Conservation (phyloP, 2,888 invertebrate species). For the Erebia palarica region DNA sequence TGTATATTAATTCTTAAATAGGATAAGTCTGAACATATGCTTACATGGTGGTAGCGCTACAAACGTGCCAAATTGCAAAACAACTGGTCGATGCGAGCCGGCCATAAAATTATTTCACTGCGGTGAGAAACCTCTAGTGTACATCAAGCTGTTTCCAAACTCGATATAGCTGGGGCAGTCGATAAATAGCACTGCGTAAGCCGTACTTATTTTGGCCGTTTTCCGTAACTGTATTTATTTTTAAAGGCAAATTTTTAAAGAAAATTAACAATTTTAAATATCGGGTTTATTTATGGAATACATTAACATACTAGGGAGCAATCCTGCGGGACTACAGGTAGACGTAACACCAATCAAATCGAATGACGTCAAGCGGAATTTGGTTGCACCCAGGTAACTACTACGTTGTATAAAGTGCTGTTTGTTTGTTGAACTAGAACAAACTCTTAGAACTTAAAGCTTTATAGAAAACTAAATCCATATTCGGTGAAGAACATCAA, state of each 20-base stretch:
- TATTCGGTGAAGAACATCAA: constrained; percentile 3
- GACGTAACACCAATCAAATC: too few relatives aligned
- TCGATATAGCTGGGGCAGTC: constrained; percentile 24
- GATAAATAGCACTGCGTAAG: constrained; percentile 8
- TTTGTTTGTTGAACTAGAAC: background rate
- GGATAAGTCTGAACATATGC: constrained; percentile 2
- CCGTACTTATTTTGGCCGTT: background rate
- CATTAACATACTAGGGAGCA: too few relatives aligned
- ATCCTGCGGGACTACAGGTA: too few relatives aligned
- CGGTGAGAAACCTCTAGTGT: constrained; percentile 50
- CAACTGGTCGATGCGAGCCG: constrained; percentile 61
- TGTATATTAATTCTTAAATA: background rate
- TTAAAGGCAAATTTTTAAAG: too few relatives aligned
- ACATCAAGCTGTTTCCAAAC: constrained; percentile 17
- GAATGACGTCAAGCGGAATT: too few relatives aligned
- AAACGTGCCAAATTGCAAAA: constrained; percentile 68
- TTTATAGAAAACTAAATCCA: background rate
- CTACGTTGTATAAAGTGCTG: background rate
- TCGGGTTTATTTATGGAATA: too few relatives aligned
- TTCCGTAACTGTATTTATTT: background rate
- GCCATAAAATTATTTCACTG: constrained; percentile 60
- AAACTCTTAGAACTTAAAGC: background rate
- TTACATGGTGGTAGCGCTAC: constrained; percentile 12
- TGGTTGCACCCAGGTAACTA: background rate
- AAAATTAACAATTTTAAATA: too few relatives aligned